A percentile compares a stretch with the other conserved stretches of the same genome.
Conservation (phyloP, 2,797 vertebrate species). For the Netta rufina region DNA sequence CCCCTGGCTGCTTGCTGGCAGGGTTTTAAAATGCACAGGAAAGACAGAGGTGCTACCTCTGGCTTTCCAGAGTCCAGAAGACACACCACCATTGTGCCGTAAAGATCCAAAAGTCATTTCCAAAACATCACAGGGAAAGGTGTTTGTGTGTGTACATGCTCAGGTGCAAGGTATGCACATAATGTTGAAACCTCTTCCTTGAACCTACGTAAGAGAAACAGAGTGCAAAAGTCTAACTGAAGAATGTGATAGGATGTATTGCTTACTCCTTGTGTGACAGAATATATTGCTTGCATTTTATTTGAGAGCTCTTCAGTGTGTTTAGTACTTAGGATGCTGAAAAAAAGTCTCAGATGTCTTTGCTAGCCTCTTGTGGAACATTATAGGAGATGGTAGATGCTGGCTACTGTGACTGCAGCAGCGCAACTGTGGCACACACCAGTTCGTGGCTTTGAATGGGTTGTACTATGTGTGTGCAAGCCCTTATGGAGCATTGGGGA, state of each 20-base stretch:
- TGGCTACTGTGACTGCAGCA: background rate
- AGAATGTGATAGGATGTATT: background rate
- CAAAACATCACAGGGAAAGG: background rate
- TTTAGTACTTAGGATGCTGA: background rate
- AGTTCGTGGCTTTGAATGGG: background rate
- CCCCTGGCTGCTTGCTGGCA: background rate
- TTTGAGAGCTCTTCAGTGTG: background rate
- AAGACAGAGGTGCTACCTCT: background rate
- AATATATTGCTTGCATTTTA: background rate
- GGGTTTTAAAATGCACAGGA: background rate
- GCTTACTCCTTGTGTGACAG: background rate
- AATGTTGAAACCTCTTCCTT: background rate
- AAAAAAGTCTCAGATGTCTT: background rate
- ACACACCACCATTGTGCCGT: background rate
- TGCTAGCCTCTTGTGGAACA: background rate
- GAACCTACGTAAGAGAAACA: background rate
- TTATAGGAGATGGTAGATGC: background rate
- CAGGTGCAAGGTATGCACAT: background rate
- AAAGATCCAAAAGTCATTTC: background rate
- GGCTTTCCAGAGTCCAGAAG: background rate
- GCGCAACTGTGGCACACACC: background rate
- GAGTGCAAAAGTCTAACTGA: background rate
- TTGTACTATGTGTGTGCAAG: background rate
- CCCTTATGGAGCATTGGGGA: background rate
- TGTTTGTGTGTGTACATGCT: fast-evolving